Evolutionary conservation across 2,113 vertebrate species (phyloP).

Genomic region (Rhadina sibilatrix): DNA sequence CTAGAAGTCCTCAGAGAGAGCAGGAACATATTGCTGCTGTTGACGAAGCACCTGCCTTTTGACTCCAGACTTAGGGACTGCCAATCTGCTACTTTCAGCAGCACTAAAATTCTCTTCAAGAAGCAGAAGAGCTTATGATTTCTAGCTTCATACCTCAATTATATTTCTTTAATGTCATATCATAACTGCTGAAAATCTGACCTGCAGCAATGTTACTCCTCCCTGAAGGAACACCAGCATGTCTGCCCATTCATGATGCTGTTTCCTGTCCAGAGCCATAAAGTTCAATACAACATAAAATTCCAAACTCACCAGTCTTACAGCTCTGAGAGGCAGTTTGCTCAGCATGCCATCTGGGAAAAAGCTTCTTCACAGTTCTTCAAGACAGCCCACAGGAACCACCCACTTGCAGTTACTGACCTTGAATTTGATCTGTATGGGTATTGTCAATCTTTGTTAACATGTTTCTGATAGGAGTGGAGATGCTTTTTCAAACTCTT

Average conservation of each 20-base stretch:
- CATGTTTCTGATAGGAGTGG: neutral
- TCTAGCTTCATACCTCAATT: neutral
- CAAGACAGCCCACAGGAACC: neutral
- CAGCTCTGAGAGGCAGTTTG: neutral
- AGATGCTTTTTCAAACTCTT: neutral
- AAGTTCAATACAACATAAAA: neutral
- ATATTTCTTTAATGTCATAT: neutral
- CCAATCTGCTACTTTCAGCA: neutral
- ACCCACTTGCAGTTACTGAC: conserved; percentile 23
- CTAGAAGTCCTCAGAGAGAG: neutral
- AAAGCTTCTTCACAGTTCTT: neutral
- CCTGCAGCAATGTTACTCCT: neutral
- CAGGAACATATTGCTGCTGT: neutral
- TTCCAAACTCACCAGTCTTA: neutral
- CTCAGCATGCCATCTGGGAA: neutral
- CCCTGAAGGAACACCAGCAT: neutral
- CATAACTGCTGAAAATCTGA: neutral
- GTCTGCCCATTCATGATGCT: neutral
- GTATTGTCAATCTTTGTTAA: neutral
- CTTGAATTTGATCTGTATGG: neutral
- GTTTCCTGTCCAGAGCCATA: neutral
- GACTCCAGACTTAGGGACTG: neutral
- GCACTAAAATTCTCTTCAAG: neutral
- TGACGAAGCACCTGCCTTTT: neutral
- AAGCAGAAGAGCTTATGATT: neutral